Conservation (phyloP, 2,888 invertebrate species). For the Chromoteleia sp. region DNA sequence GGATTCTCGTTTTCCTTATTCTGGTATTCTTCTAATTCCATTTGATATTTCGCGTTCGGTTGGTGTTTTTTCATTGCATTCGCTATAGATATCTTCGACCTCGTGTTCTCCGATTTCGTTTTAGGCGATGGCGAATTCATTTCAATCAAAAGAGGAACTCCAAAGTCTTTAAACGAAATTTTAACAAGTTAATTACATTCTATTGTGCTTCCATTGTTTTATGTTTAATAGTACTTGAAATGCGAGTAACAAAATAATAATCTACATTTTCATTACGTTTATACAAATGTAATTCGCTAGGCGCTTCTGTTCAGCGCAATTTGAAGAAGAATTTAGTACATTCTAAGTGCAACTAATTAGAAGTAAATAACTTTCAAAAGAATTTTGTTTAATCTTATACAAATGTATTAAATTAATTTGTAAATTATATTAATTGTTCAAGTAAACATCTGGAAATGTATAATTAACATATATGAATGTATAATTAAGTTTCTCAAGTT, state of each 20-base stretch:
- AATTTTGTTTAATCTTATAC: constrained; percentile 1
- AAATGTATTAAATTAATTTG: background rate
- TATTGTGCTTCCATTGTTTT: no score
- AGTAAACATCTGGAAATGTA: no score
- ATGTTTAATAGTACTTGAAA: no score
- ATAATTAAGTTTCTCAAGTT: no score
- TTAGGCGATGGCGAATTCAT: constrained; percentile 77
- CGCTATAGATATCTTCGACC: constrained; percentile 80
- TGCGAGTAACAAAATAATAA: no score
- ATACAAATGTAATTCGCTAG: background rate
- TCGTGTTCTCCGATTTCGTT: constrained; percentile 76
- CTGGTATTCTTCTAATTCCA: constrained; percentile 86
- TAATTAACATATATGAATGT: no score
- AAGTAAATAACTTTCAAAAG: background rate
- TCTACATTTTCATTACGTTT: background rate
- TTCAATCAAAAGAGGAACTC: constrained; percentile 80
- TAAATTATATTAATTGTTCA: no score
- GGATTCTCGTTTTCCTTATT: constrained; percentile 91
- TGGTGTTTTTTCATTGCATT: constrained; percentile 76
- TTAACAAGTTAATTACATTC: no score
- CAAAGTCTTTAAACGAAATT: constrained; percentile 80
- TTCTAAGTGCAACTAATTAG: background rate
- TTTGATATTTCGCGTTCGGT: constrained; percentile 76
- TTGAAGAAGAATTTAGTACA: background rate
- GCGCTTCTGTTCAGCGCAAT: background rate